Evolutionary conservation across 2,797 vertebrate species (phyloP).

Genomic region (Bradypus variegatus): DNA sequence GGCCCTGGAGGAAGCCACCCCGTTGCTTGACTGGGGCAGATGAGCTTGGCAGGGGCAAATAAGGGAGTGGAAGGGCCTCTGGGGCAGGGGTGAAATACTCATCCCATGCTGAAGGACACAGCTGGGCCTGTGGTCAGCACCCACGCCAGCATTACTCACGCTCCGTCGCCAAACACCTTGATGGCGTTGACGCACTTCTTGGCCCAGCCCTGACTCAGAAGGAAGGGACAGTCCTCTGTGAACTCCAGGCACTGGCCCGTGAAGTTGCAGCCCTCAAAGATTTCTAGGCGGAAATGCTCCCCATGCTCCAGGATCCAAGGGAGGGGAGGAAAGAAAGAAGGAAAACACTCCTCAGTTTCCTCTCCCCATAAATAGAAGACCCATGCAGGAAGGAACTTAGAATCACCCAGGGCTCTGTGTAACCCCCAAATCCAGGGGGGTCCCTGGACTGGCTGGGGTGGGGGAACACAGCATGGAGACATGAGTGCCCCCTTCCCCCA

Average conservation of each 20-base stretch:
- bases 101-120: not conserved
- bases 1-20: not conserved
- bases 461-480: not conserved
- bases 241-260: slow-evolving; percentile 86
- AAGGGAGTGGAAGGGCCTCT: not conserved
- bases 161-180: slow-evolving; percentile 87
- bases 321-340: not conserved
- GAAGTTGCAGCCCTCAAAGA: slow-evolving; percentile 86
- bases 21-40: not conserved
- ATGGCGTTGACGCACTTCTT: slow-evolving; percentile 86
- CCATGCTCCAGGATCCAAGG: slow-evolving; percentile 77
- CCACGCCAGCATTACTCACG: slow-evolving; percentile 76
- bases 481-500: not conserved
- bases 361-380: rapidly evolving
- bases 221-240: slow-evolving; percentile 86
- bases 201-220: slow-evolving; percentile 85
- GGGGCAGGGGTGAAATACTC: not conserved
- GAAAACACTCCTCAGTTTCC: not conserved
- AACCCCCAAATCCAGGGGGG: not conserved
- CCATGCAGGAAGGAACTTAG: rapidly evolving
- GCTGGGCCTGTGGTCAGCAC: rapidly evolving
- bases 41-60: not conserved
- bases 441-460: not conserved
- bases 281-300: slow-evolving; percentile 86
- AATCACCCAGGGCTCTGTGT: not conserved